Evolutionary conservation across 2,888 invertebrate genomes (phyloP).

Genomic region (Leistus spinibarbis): DNA sequence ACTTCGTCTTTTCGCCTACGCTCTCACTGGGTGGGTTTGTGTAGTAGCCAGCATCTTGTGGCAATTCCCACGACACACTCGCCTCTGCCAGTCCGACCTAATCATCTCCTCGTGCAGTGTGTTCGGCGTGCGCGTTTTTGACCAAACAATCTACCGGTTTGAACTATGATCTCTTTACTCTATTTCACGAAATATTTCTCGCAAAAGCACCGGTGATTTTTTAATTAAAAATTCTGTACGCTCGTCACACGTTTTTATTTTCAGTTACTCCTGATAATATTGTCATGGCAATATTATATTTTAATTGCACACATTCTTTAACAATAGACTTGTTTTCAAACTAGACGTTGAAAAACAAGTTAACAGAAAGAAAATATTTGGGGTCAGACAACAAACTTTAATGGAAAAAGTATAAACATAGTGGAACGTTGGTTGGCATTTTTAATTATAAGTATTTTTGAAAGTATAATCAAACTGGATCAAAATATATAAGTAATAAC

Average conservation of each 20-base stretch:
- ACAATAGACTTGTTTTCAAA: no score
- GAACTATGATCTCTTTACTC: background rate
- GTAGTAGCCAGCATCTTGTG: constrained; percentile 20
- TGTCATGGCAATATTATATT: background rate
- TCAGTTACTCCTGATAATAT: background rate
- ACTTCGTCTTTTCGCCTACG: background rate
- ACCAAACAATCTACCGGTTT: constrained; percentile 7
- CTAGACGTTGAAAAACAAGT: no score
- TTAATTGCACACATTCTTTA: background rate
- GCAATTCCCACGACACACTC: constrained; percentile 31
- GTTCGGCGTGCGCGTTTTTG: background rate
- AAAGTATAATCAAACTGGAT: no score
- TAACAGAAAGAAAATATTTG: no score
- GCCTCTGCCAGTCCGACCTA: constrained; percentile 1
- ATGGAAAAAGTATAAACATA: no score
- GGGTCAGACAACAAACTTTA: no score
- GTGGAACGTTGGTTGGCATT: no score
- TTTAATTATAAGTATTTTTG: no score
- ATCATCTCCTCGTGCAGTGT: background rate
- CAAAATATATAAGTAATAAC: no score
- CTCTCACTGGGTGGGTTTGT: background rate
- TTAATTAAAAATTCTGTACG: background rate
- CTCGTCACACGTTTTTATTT: background rate
- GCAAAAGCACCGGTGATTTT: background rate
- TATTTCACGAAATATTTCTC: background rate